Percentiles rank a stretch among this genome's conserved stretches.
Evolutionary conservation across 35 echinoderm and acorn worm species (phyloP).

Genomic region (Stichopus chloronotus): DNA sequence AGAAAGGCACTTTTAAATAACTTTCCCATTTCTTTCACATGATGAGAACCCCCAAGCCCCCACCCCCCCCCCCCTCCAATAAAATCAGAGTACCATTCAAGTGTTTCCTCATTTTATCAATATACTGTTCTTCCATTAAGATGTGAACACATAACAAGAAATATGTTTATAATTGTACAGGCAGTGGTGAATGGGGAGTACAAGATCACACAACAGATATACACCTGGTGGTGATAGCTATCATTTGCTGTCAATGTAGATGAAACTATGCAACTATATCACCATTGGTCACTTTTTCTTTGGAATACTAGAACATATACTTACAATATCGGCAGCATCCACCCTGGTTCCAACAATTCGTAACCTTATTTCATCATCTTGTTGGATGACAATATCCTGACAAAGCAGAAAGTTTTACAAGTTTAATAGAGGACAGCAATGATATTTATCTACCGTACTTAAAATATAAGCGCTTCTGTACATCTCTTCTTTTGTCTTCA

Average conservation of each 20-base stretch:
- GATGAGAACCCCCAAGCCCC: background rate
- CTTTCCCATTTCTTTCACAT: background rate
- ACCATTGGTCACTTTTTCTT: no score
- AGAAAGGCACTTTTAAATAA: background rate
- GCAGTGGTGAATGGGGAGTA: no score
- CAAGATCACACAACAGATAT: no score
- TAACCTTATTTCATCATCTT: slow-evolving; percentile 98
- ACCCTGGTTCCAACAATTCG: slow-evolving; percentile 98
- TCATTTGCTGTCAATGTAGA: no score
- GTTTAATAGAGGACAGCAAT: no score
- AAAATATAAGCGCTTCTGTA: background rate
- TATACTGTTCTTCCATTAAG: background rate
- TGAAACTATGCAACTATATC: background rate
- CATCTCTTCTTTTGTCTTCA: no score
- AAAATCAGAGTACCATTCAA: no score
- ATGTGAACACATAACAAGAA: no score
- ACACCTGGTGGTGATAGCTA: no score
- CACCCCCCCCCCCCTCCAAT: no score
- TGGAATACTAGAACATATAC: slow-evolving; percentile 6
- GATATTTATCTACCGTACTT: background rate
- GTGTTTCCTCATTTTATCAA: background rate
- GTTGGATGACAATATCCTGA: slow-evolving; percentile 96
- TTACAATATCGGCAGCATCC: slow-evolving; percentile 97
- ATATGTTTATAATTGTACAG: no score
- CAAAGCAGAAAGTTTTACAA: slow-evolving; percentile 1